phyloP scores from a whole-genome alignment of 2,888 invertebrate genomes.

The Diadegma fenestrale region DNA sequence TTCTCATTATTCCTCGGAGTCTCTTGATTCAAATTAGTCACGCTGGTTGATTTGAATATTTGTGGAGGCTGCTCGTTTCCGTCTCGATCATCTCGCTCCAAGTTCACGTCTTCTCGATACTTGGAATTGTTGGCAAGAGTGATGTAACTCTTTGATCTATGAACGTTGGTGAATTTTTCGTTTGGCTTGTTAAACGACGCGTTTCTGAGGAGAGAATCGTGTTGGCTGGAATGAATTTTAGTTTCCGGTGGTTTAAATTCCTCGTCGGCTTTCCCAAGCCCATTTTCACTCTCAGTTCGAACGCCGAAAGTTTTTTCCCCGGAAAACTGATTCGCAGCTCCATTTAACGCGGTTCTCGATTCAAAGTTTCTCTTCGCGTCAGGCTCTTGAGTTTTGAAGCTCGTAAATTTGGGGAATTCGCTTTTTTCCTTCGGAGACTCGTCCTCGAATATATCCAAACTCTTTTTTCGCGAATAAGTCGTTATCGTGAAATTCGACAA shows the following conservation, averaged over 20 bases:
- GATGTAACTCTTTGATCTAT: slow-evolving; percentile 81
- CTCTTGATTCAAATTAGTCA: slow-evolving; percentile 77
- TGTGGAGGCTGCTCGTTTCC: slow-evolving; percentile 49
- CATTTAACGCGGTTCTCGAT: slow-evolving; percentile 29
- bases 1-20: slow-evolving; percentile 75
- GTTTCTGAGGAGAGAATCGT: slow-evolving; percentile 50
- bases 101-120: slow-evolving; percentile 65
- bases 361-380: slow-evolving; percentile 11
- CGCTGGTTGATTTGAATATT: slow-evolving; percentile 75
- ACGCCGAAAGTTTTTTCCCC: slow-evolving; percentile 4
- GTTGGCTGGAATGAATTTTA: slow-evolving; percentile 30
- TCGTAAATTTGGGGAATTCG: slow-evolving; percentile 33
- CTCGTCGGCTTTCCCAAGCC: slow-evolving; percentile 17
- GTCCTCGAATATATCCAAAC: slow-evolving; percentile 80
- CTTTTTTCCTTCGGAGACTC: slow-evolving; percentile 63
- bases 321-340: slow-evolving; percentile 12
- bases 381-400: slow-evolving; percentile 71
- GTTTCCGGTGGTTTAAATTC: slow-evolving; percentile 44
- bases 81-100: slow-evolving; percentile 29
- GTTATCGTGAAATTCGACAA: slow-evolving; percentile 82
- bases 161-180: slow-evolving; percentile 71
- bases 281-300: slow-evolving; percentile 47
- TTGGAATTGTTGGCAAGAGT: slow-evolving; percentile 76
- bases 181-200: slow-evolving; percentile 49
- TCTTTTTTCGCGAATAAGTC: slow-evolving; percentile 80